These are phyloP conservation scores for Cephalopachus bancanus DNA, from an alignment of 2,797 vertebrate genomes.

Conservation along the genomic window DNA sequence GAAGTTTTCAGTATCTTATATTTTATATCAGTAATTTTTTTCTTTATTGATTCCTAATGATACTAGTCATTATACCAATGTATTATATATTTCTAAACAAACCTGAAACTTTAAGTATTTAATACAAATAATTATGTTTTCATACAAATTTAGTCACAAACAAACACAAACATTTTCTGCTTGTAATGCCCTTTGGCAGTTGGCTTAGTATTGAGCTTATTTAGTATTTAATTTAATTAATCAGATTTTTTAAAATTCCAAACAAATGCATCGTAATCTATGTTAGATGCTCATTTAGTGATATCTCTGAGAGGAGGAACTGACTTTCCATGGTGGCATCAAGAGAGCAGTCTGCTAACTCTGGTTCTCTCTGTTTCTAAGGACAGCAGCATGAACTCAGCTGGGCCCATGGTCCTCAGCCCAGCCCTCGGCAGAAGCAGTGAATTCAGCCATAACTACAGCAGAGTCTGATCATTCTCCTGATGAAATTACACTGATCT, in stretches of 20 bases:
- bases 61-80: neutral
- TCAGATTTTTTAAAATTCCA: conserved; percentile 41
- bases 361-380: conserved; percentile 83
- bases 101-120: neutral
- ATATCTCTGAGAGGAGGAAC: conserved; percentile 43
- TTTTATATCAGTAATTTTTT: conserved; percentile 22
- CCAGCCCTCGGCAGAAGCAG: conserved; percentile 86
- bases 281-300: conserved; percentile 58
- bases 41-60: conserved; percentile 1
- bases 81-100: neutral
- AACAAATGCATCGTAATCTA: conserved; percentile 42
- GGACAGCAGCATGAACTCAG: conserved; percentile 87
- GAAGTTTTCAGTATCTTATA: conserved; percentile 45
- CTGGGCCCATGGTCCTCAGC: conserved; percentile 84
- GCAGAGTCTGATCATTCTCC: conserved; percentile 89
- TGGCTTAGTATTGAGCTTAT: conserved; percentile 40
- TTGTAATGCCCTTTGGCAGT: neutral
- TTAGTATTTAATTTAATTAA: conserved; percentile 61
- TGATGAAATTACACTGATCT: conserved; percentile 93
- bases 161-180: conserved; percentile 13
- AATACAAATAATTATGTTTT: neutral
- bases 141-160: conserved; percentile 50
- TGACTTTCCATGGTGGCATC: conserved; percentile 78
- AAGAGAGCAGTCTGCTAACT: conserved; percentile 76
- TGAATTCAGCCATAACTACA: conserved; percentile 88